Evolutionary conservation across 2,888 invertebrate species (phyloP), one percentile per base, ranked within the genome.

Genomic region (Dynastes maya): DNA sequence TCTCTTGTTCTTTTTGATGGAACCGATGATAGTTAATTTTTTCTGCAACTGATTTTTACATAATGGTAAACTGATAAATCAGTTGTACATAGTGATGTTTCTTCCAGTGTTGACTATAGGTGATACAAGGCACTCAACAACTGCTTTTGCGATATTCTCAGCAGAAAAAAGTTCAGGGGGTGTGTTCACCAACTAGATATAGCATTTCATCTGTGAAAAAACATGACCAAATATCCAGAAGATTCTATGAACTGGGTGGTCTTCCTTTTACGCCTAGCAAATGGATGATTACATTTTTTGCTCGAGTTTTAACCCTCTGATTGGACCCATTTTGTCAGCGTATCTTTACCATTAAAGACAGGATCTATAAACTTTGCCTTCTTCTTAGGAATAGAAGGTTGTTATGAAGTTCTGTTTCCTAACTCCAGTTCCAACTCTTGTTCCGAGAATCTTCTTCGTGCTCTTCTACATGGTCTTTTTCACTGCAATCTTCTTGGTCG

Each of bases 1-100:
- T 16, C 22, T 45, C 65, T 78, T 80, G 63, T 78, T 80, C 72
- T 78, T 78, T 22, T 22, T 22, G 22, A 22, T 22, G 22, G 22
- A 22, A 0, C 22, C 22, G 22, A 22, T 22, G 22, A 22, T 22
- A 22, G 22, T 22, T 16, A 16, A 16, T 22, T 22, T 22, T 22
- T 22, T 22, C 22, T 16, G 16, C 16, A 16, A 16, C 16, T 16
- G 16, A 16, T 16, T 16, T 16, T 16, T 16, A 16, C 16, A 0
- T 16, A 16, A 16, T 16, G 16, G 16, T 16, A 22, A 22, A 22
- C 22, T 22, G 22, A 22, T 22, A 22, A 22, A 22, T 16, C 22
- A 22, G 22, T 16, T 16, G 22, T 16, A 1, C 77, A 64, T 67
- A 16, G 77, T 79, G 13, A 79, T 37, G 63, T 79, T 77, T 74